A percentile compares a stretch with the other conserved stretches of the same genome.
Evolutionary conservation across 2,113 vertebrate species (phyloP).

Genomic region (Barbus barbus): DNA sequence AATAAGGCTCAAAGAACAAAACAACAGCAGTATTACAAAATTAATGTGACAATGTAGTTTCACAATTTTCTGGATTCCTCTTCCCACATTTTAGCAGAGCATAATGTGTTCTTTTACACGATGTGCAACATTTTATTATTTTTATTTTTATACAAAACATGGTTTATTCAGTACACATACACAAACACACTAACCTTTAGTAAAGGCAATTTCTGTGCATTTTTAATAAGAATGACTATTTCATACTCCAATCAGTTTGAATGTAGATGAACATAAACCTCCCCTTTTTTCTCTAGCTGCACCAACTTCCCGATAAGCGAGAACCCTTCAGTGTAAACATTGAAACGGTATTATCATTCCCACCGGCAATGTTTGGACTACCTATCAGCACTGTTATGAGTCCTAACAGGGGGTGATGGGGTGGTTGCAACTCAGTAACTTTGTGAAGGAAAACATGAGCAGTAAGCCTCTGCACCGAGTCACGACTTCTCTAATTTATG

Average conservation of each 20-base stretch:
- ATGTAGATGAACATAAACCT: background rate
- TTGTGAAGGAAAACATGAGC: background rate
- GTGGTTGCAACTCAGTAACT: background rate
- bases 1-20: too few species aligned
- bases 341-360: slow-evolving; percentile 9
- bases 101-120: background rate
- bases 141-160: background rate
- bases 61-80: background rate
- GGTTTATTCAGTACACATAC: background rate
- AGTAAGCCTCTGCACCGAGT: background rate
- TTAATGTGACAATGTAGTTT: background rate
- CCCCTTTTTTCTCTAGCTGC: background rate
- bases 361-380: background rate
- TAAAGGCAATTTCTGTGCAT: background rate
- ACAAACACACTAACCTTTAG: background rate
- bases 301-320: background rate
- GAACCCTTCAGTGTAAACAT: background rate
- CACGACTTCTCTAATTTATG: too few species aligned
- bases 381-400: slow-evolving; percentile 22
- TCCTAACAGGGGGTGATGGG: background rate
- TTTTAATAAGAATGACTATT: background rate
- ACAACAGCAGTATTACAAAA: background rate
- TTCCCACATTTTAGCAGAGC: background rate
- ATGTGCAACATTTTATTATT: background rate
- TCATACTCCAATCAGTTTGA: background rate